Evolutionary conservation across 2,888 invertebrate genomes (phyloP), one percentile per base, ranked within the genome.

Genomic region (Drosophila ezoana): DNA sequence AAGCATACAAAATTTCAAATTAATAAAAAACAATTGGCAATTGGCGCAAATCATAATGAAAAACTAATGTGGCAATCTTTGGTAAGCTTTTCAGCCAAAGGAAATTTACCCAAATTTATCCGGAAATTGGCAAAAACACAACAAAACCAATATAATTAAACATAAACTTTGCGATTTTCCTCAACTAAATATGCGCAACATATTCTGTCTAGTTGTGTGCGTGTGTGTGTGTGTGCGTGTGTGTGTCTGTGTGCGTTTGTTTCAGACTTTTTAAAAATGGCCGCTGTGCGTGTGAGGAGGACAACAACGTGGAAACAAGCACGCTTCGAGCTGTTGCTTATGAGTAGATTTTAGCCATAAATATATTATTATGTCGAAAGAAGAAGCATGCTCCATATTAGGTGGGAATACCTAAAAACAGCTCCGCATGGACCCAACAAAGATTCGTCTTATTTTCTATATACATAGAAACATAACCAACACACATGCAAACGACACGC

Each of bases 21-120:
- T 51, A 40, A 4, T 10, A 61, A 9, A 41, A 23, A 28, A 72
- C 47, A 38, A 52, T 40, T 41, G 56, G 33, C 48, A 73, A 80
- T 70, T 71, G 70, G 57, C 66, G 37, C 40, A 47, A 16, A 33
- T 10, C 18, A 20, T 32, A 23, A 23, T 14, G 3, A 44, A 4
- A 68, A 72, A 69, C 44, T 33, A 18, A 43, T 57, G 51, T 61
- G 57, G 14, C 20, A 20, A 20, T 13, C 66, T 66, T 89, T 87
- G 89, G 85, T 85, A 85, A 89, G 89, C 77, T 85, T 85, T 81
- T 72, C 13, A 28, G 44, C 35, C 43, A 63, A 77, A 3, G 14
- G 20, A 48, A 49, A 13, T 45, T 8, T 16, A 16, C 8, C 28
- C 9, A 9, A 2, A 18, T 23, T 23, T 49, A 16, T 9, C 16